A percentile compares a stretch with the other conserved stretches of the same genome.
Evolutionary conservation across 2,113 vertebrate species (phyloP).

Genomic region (Galeopterus variegatus): DNA sequence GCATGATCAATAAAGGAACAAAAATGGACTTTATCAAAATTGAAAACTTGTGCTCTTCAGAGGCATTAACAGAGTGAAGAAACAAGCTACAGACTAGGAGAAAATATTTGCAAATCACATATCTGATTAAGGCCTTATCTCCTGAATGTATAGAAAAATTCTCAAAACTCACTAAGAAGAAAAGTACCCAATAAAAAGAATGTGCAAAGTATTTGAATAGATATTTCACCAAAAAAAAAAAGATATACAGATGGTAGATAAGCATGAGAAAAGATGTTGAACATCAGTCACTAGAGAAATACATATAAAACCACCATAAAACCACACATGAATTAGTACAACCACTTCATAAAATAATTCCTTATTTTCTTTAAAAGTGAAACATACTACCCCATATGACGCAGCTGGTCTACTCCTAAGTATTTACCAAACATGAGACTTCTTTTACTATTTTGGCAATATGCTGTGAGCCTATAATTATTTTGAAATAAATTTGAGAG

Average conservation of each 20-base stretch:
- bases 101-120: constrained; percentile 45
- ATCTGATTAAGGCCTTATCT: neutral
- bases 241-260: neutral
- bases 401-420: neutral
- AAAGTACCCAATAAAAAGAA: neutral
- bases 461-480: neutral
- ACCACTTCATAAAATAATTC: neutral
- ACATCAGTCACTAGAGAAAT: neutral
- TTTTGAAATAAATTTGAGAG: neutral
- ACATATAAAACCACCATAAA: neutral
- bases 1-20: neutral
- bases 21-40: neutral
- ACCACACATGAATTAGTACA: neutral
- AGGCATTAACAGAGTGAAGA: constrained; percentile 28
- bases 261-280: constrained; percentile 25
- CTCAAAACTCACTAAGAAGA: constrained; percentile 45
- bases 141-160: neutral
- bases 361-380: constrained; percentile 27
- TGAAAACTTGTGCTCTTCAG: neutral
- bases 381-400: neutral
- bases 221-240: neutral
- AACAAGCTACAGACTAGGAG: neutral
- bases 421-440: neutral
- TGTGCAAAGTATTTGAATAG: neutral
- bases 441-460: neutral